phyloP scores from a whole-genome alignment of 2,797 vertebrate species.

The Pseudochirops corinnae region DNA sequence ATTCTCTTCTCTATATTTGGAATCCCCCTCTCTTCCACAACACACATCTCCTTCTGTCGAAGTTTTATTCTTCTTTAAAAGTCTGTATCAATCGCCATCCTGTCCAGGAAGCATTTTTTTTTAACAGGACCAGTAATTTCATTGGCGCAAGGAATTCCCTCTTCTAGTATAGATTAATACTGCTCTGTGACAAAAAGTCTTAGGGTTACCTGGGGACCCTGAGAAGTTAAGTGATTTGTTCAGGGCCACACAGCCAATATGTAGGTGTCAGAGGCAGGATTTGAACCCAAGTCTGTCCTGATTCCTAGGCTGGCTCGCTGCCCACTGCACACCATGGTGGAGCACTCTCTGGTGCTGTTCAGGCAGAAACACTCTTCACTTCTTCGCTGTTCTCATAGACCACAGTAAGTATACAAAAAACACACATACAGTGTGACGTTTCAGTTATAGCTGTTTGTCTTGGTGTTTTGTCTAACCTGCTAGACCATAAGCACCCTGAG shows the following conservation, averaged over 20 bases:
- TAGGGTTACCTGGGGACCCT: neutral
- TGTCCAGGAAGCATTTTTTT: neutral
- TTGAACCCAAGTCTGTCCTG: neutral
- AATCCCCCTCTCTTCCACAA: neutral
- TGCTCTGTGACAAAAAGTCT: neutral
- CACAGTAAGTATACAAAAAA: neutral
- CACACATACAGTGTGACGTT: neutral
- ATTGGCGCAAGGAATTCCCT: neutral
- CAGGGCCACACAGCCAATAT: neutral
- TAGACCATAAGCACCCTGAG: neutral
- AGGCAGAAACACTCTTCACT: neutral
- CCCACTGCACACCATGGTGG: neutral
- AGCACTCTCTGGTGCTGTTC: neutral
- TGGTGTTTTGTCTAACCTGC: neutral
- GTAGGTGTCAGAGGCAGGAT: neutral
- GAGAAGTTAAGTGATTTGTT: neutral
- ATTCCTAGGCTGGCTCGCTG: neutral
- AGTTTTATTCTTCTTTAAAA: neutral
- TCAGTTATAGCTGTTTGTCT: neutral
- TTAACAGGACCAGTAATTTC: neutral
- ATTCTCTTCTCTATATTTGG: conserved; percentile 2
- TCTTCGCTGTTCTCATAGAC: neutral
- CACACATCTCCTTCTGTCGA: neutral
- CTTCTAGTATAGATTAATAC: neutral
- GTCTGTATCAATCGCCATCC: neutral